Conservation (phyloP, 2,113 vertebrate genomes). For the mouse (Mus musculus) region DNA sequence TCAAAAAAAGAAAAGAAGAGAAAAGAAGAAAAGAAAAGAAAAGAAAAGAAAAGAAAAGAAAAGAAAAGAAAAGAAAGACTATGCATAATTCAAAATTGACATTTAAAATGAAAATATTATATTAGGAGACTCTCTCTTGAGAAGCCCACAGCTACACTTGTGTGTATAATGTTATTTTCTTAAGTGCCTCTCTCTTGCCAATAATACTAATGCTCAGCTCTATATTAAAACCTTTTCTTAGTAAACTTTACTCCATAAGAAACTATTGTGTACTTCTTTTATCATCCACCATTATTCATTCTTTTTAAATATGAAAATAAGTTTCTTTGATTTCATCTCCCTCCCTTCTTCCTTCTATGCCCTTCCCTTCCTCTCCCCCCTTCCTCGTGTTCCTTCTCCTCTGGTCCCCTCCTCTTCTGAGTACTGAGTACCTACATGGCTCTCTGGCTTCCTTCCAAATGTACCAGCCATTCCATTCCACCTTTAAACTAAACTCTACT, state of each 20-base stretch:
- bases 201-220: not conserved
- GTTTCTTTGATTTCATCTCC: not conserved
- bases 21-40: too few relatives aligned
- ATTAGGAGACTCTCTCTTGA: not conserved
- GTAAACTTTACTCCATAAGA: not conserved
- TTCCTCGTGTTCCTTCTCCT: too few relatives aligned
- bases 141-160: not conserved
- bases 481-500: slow-evolving; percentile 13
- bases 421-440: not conserved
- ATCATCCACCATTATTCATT: not conserved
- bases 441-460: not conserved
- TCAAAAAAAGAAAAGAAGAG: not conserved
- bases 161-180: not conserved
- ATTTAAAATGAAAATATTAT: slow-evolving; percentile 20
- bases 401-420: not conserved
- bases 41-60: too few relatives aligned
- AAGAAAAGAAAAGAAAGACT: not conserved
- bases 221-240: not conserved
- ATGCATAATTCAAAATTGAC: not conserved
- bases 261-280: not conserved
- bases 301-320: slow-evolving; percentile 27
- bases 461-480: not conserved
- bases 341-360: not conserved
- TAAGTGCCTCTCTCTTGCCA: not conserved
- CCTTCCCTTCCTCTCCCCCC: not conserved